These are phyloP conservation scores for Epiblema foenella DNA, from an alignment of 2,888 invertebrate species.

Conservation along the genomic window DNA sequence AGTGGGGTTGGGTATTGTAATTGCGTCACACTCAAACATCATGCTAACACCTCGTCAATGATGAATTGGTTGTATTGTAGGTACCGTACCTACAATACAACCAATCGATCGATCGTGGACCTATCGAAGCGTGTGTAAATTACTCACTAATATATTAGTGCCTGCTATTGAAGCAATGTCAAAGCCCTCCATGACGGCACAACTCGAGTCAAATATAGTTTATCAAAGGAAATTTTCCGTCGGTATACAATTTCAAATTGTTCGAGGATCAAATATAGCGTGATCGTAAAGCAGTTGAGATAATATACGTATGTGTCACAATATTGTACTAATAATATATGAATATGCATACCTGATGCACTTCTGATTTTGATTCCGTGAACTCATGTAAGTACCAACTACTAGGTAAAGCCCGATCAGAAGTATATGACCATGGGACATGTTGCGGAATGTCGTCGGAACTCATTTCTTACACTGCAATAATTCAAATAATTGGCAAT, in stretches of 20 bases:
- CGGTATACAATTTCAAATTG: background rate
- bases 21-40: conserved; percentile 11
- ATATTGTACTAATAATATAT: background rate
- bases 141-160: conserved; percentile 9
- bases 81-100: too few relatives aligned
- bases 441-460: too few relatives aligned
- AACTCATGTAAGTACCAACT: background rate
- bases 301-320: background rate
- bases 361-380: background rate
- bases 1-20: background rate
- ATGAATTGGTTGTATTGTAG: conserved; percentile 24
- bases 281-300: background rate
- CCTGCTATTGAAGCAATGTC: conserved; percentile 11
- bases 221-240: conserved; percentile 8
- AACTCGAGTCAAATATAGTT: conserved; percentile 16
- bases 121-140: conserved; percentile 26
- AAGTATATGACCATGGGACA: too few relatives aligned
- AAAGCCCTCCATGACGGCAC: conserved; percentile 23
- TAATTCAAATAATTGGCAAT: too few relatives aligned
- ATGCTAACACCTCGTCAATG: conserved; percentile 14
- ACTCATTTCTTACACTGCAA: too few relatives aligned
- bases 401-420: too few relatives aligned
- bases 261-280: background rate
- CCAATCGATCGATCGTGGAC: too few relatives aligned
- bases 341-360: background rate